Percentiles rank a stretch among this genome's conserved stretches.
Conservation (phyloP, 2,113 vertebrate genomes). For the Rostratula benghalensis region DNA sequence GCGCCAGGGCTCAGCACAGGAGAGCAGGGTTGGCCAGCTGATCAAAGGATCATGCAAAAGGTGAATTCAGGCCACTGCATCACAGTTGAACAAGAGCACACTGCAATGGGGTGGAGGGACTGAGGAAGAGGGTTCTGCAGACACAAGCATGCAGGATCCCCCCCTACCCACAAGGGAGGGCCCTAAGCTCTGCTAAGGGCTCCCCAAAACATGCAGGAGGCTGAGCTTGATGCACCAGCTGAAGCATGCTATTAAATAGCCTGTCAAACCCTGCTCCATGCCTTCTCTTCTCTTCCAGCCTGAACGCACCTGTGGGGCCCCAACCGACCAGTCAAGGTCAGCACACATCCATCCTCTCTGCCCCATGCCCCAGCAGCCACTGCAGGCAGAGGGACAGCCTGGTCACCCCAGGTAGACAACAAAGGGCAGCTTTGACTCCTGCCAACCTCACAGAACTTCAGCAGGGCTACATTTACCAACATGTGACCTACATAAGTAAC, state of each 20-base stretch:
- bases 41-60: not conserved
- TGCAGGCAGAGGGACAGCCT: not conserved
- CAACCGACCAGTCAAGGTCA: not conserved
- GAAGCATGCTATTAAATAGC: not conserved
- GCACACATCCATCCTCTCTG: not conserved
- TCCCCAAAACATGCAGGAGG: not conserved
- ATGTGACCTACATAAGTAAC: not conserved
- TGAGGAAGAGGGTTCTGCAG: not conserved
- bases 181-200: not conserved
- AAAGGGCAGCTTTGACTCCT: not conserved
- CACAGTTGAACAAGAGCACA: not conserved
- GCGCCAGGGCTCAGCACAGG: not conserved
- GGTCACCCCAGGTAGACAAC: not conserved
- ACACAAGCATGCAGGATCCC: not conserved
- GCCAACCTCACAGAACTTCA: not conserved
- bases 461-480: not conserved
- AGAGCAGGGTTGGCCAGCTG: not conserved
- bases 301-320: too few relatives aligned
- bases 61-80: not conserved
- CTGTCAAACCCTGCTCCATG: not conserved
- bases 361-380: not conserved
- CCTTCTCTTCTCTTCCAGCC: too few relatives aligned
- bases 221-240: not conserved
- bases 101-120: not conserved
- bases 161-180: not conserved